A percentile compares a stretch with the other conserved stretches of the same genome.
Evolutionary conservation across 2,113 vertebrate genomes (phyloP).

Genomic region (Thamnophis sirtalis): DNA sequence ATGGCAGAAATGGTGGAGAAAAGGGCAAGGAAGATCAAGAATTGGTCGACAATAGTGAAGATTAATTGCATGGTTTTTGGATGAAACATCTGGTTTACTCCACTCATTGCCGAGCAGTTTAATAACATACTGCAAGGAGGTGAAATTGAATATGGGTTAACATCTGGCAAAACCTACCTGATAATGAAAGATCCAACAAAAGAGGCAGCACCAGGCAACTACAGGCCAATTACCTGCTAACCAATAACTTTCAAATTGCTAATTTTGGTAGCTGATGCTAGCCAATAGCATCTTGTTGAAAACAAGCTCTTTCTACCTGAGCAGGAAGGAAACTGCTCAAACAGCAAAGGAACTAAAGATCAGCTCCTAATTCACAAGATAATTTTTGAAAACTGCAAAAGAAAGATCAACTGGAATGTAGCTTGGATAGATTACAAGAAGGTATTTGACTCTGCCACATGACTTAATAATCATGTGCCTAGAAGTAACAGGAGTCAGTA

Average conservation of each 20-base stretch:
- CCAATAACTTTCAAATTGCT: background rate
- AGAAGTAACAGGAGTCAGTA: background rate
- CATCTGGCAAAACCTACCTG: background rate
- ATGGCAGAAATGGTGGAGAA: background rate
- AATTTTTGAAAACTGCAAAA: background rate
- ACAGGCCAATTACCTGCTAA: background rate
- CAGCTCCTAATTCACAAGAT: background rate
- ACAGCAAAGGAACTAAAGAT: background rate
- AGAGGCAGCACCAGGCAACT: background rate
- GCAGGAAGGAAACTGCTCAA: background rate
- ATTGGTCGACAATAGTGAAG: background rate
- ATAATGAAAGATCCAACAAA: background rate
- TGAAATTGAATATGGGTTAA: background rate
- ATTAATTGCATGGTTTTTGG: background rate
- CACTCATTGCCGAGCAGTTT: background rate
- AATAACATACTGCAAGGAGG: background rate
- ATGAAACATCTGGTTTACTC: background rate
- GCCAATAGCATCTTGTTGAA: background rate
- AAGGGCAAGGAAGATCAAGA: background rate
- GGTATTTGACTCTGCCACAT: background rate
- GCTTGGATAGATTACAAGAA: background rate
- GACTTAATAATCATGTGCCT: background rate
- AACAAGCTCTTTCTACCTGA: background rate
- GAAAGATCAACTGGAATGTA: background rate
- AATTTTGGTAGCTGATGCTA: background rate